A percentile compares a stretch with the other conserved stretches of the same genome.
These are phyloP conservation scores for Sporophila hypoxantha DNA, from an alignment of 2,113 vertebrate species.

Conservation along the genomic window DNA sequence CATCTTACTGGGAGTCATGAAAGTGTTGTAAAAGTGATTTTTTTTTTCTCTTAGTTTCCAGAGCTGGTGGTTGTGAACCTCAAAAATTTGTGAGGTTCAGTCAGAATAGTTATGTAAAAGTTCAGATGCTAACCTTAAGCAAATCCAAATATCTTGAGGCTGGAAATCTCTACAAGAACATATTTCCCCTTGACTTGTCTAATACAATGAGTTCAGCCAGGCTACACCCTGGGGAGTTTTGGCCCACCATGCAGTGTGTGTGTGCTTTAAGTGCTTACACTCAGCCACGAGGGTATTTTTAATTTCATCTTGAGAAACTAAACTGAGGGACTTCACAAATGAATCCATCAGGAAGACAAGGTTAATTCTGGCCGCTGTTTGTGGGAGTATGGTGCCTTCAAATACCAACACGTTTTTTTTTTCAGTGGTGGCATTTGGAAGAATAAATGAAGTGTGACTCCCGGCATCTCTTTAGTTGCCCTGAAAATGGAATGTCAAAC, in stretches of 20 bases:
- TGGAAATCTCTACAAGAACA: constrained; percentile 44
- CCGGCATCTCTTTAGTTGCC: constrained; percentile 51
- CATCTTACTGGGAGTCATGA: background rate
- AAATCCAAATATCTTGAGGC: constrained; percentile 42
- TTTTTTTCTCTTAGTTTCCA: background rate
- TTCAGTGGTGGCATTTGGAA: constrained; percentile 50
- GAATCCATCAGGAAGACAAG: constrained; percentile 51
- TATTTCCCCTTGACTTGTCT: constrained; percentile 57
- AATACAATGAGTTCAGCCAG: constrained; percentile 56
- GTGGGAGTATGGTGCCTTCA: constrained; percentile 45
- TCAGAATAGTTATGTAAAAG: constrained; percentile 32
- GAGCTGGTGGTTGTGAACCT: constrained; percentile 2
- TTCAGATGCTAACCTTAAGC: constrained; percentile 39
- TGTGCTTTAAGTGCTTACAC: constrained; percentile 1
- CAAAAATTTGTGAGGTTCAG: constrained; percentile 32
- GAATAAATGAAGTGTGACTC: constrained; percentile 63
- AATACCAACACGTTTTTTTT: constrained; percentile 37
- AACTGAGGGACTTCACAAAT: constrained; percentile 32
- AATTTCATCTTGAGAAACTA: constrained; percentile 39
- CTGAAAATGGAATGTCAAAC: constrained; percentile 69
- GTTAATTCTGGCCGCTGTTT: constrained; percentile 58
- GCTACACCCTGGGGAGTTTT: constrained; percentile 46
- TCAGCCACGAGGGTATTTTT: constrained; percentile 37
- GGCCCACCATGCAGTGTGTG: constrained; percentile 29
- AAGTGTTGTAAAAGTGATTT: background rate